phyloP scores from a whole-genome alignment of 2,888 invertebrate genomes.

The Buathra laborator region DNA sequence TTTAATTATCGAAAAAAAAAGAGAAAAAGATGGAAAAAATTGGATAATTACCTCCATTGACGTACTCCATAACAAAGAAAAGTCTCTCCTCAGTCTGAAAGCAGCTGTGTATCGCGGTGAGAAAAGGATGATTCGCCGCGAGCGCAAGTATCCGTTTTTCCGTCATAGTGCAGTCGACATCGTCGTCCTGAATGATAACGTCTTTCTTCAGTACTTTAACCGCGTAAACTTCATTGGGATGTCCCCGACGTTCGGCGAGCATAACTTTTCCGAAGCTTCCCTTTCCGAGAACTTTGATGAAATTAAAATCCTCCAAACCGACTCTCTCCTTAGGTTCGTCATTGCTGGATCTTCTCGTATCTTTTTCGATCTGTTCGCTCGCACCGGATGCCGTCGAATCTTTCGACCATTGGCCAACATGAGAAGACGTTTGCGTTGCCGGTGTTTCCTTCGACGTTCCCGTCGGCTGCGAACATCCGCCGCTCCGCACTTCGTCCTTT shows the following conservation, averaged over 20 bases:
- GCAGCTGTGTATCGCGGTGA: slow-evolving; percentile 98
- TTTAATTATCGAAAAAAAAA: no score
- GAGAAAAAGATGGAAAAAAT: neutral
- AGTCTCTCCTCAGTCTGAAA: slow-evolving; percentile 98
- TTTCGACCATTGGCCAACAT: slow-evolving; percentile 54
- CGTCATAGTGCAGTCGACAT: slow-evolving; percentile 99
- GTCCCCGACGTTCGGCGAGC: slow-evolving; percentile 97
- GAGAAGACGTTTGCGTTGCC: slow-evolving; percentile 53
- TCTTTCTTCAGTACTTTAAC: slow-evolving; percentile 98
- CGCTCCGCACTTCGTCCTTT: slow-evolving; percentile 36
- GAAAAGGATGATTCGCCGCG: slow-evolving; percentile 99
- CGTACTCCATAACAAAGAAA: slow-evolving; percentile 99
- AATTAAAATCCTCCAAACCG: slow-evolving; percentile 95
- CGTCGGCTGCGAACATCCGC: slow-evolving; percentile 50
- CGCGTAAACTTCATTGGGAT: slow-evolving; percentile 94
- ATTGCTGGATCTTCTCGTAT: slow-evolving; percentile 56
- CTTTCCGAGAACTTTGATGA: slow-evolving; percentile 99
- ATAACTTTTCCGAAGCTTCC: slow-evolving; percentile 99
- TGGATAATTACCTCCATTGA: slow-evolving; percentile 91
- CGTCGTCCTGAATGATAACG: slow-evolving; percentile 99
- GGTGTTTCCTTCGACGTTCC: slow-evolving; percentile 56
- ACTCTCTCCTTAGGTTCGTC: slow-evolving; percentile 86
- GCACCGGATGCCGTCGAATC: slow-evolving; percentile 73
- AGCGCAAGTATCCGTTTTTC: slow-evolving; percentile 98
- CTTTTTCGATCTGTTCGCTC: slow-evolving; percentile 49